Conservation (phyloP, 2,113 vertebrate genomes). For the Gymnogyps californianus region DNA sequence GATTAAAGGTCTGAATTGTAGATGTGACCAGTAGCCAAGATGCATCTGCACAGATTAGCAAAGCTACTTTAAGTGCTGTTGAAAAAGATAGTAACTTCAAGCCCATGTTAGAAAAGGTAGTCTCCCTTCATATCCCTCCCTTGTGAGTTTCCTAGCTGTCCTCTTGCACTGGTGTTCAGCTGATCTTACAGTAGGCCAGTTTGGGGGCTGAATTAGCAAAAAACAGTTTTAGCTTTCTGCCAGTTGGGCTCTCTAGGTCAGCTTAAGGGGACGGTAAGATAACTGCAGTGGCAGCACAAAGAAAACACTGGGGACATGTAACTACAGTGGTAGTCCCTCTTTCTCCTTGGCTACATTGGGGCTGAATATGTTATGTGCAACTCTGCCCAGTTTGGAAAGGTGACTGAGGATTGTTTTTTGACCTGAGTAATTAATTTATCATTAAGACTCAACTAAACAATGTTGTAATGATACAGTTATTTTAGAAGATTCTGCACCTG, state of each 20-base stretch:
- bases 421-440: not conserved
- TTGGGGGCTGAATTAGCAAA: not conserved
- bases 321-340: not conserved
- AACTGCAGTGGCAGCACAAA: not conserved
- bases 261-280: not conserved
- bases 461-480: not conserved
- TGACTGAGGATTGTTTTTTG: not conserved
- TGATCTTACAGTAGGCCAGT: not conserved
- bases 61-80: not conserved
- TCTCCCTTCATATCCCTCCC: not conserved
- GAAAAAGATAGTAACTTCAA: not conserved
- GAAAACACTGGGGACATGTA: not conserved
- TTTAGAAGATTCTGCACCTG: not conserved
- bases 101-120: not conserved
- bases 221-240: not conserved
- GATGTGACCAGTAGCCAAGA: not conserved
- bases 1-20: not conserved
- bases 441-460: not conserved
- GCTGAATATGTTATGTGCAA: rapidly evolving
- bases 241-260: not conserved
- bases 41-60: not conserved
- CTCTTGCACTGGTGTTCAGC: not conserved
- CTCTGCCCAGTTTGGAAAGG: not conserved
- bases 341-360: not conserved
- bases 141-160: not conserved